A percentile compares a stretch with the other conserved stretches of the same genome.
phyloP scores from a whole-genome alignment of 1,140 invertebrate genomes.

The Mizuhopecten yessoensis region DNA sequence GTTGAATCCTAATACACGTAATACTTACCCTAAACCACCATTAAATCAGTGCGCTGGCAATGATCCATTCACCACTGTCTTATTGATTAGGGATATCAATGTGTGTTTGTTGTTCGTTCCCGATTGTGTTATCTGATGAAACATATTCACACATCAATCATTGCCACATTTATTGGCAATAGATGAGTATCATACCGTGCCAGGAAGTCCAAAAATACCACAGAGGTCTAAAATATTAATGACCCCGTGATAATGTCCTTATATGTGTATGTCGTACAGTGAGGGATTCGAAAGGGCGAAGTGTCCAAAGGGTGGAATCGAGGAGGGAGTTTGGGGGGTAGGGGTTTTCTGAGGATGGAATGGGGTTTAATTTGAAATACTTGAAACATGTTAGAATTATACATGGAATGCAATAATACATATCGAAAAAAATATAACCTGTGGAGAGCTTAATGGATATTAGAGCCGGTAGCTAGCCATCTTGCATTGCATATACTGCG shows the following conservation, averaged over 20 bases:
- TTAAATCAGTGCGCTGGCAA: too few relatives aligned
- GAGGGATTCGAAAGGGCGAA: not conserved
- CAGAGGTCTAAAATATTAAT: slow-evolving; percentile 26
- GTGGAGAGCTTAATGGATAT: too few relatives aligned
- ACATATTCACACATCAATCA: slow-evolving; percentile 35
- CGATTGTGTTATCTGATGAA: slow-evolving; percentile 23
- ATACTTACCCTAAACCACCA: not conserved
- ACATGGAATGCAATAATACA: too few relatives aligned
- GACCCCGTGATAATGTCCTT: not conserved
- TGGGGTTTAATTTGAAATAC: too few relatives aligned
- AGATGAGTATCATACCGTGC: slow-evolving; percentile 9
- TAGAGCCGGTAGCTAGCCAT: too few relatives aligned
- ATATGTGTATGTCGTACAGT: not conserved
- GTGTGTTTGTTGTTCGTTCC: not conserved
- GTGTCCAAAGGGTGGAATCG: not conserved
- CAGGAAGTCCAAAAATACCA: slow-evolving; percentile 33
- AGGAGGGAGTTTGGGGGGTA: not conserved
- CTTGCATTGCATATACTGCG: too few relatives aligned
- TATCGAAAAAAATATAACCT: too few relatives aligned
- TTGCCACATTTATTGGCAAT: slow-evolving; percentile 33
- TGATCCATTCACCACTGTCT: not conserved
- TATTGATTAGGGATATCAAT: not conserved
- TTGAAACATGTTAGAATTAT: too few relatives aligned
- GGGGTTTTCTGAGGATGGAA: too few relatives aligned
- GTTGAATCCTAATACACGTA: too few relatives aligned